Evolutionary conservation across 2,888 invertebrate species (phyloP).

Genomic region (Dinocampus coccinellae): DNA sequence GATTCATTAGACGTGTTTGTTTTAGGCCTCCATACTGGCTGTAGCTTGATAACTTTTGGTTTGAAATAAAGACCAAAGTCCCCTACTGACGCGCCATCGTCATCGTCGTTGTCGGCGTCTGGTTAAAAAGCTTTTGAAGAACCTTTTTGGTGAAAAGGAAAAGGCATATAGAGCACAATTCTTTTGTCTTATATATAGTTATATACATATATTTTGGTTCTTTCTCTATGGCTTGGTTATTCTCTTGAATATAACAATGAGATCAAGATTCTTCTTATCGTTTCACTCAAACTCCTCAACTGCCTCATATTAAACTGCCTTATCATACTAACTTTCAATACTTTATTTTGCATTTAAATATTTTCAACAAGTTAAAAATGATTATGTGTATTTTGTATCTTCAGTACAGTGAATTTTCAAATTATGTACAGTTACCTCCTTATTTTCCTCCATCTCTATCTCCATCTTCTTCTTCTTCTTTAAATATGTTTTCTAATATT

Average conservation of each 20-base stretch:
- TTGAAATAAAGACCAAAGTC: not conserved
- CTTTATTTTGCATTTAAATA: not conserved
- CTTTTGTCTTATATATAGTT: not conserved
- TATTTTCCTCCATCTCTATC: not conserved
- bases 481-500: not conserved
- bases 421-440: not conserved
- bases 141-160: constrained; percentile 9
- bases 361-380: not conserved
- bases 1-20: constrained; percentile 48
- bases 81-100: not conserved
- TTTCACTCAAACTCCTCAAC: not conserved
- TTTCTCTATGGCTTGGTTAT: not conserved
- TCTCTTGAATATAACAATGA: not conserved
- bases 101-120: too few species aligned
- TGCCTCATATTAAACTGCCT: not conserved
- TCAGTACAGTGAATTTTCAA: not conserved
- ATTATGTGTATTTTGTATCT: not conserved
- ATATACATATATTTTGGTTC: not conserved
- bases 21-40: constrained; percentile 30
- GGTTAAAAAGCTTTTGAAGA: constrained; percentile 16
- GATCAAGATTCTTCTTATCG: constrained; percentile 1
- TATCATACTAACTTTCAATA: not conserved
- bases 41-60: constrained; percentile 40
- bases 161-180: not conserved
- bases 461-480: not conserved